Base-by-base conservation (phyloP, 2,113 vertebrate genomes). In the Hydrochoerus hydrochaeris region DNA sequence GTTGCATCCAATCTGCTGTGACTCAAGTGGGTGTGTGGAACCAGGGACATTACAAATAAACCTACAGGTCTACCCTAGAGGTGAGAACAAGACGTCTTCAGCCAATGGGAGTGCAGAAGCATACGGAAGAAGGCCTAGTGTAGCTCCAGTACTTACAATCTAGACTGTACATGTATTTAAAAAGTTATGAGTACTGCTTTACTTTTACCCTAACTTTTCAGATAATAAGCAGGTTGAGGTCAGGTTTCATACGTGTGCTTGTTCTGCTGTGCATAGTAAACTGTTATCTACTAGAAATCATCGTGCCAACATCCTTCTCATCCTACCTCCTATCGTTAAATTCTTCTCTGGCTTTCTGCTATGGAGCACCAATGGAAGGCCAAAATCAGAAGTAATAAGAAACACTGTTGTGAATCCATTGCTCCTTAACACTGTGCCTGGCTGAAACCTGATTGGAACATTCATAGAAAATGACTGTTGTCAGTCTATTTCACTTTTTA, bases 401-500 rank as follows among this genome's bases (percentile, higher is more conserved):
- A 86, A 88, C 17, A 60, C 1, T 11, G 28, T 58, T 24, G 44
- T 85, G 84, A 90, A 82, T 80, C n/a, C 38, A 28, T 10, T 83
- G 17, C 32, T 30, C 84, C 32, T 73, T 63, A 38, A 22, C 52
- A 16, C 60, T 93, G 83, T 57, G 13, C 71, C 78, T 63, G 3
- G 20, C 35, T 83, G 52, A 82, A 92, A n/a, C 32, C 77, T 93
- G 6, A 54, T 82, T 82, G 77, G 88, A 85, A 85, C 52, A 83
- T 75, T 52, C 28, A 41, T 7, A 78, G 85, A 88, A 90, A 93
- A 95, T 73, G 75, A 38, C 49, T 67, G 3, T 81, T 75, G 62
- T 90, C 16, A 78, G 17, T 54, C n/a, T 83, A 35, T 63, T 52
- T 90, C 80, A 67, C 26, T 84, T 91, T 94, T 90, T 84, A 67